Conservation (phyloP, 2,888 invertebrate species). For the Hyles lineata region DNA sequence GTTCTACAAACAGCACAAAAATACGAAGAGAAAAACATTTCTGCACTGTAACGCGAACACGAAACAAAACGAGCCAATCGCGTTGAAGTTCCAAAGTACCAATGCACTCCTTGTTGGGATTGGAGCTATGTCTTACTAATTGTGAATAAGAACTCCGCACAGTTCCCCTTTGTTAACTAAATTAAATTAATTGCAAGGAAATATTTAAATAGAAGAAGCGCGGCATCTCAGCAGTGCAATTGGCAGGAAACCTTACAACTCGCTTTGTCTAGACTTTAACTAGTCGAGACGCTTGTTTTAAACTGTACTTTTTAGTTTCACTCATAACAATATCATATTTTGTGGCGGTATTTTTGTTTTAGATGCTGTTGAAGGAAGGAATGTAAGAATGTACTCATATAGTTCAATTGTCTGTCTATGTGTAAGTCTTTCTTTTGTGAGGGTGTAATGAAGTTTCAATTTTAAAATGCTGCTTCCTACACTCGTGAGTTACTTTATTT, state of each 20-base stretch:
- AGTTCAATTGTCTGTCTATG: too few relatives aligned
- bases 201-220: constrained; percentile 75
- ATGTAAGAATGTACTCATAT: too few relatives aligned
- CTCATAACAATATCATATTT: constrained; percentile 26
- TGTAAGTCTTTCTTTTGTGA: not conserved
- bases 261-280: constrained; percentile 75
- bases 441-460: not conserved
- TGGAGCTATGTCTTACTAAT: constrained; percentile 73
- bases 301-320: constrained; percentile 46
- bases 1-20: not conserved
- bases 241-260: constrained; percentile 68
- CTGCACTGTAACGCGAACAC: constrained; percentile 37
- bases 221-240: constrained; percentile 64
- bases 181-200: constrained; percentile 81
- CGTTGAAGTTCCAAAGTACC: constrained; percentile 39
- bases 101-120: constrained; percentile 58
- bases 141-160: constrained; percentile 66
- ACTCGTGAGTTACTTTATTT: not conserved
- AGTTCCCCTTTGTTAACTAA: constrained; percentile 75
- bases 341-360: not conserved
- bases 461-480: not conserved
- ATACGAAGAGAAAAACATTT: not conserved
- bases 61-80: constrained; percentile 47
- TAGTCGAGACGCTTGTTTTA: constrained; percentile 61
- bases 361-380: not conserved